Percentiles rank a stretch among this genome's conserved stretches.
phyloP scores from a whole-genome alignment of 1,140 invertebrate species.

The Parapsyche elsis region DNA sequence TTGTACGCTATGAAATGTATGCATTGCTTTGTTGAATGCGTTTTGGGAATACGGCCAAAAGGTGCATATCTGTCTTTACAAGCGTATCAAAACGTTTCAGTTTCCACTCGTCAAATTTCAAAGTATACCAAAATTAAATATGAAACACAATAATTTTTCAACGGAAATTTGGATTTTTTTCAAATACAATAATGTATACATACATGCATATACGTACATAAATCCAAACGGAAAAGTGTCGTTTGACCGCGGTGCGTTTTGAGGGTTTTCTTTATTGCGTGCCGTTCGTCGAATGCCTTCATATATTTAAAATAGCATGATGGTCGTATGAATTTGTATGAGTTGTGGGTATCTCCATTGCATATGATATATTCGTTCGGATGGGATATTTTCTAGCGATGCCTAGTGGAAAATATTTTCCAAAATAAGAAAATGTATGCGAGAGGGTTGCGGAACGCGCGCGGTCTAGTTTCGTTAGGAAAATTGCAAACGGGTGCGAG shows the following conservation, averaged over 20 bases:
- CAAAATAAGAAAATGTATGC: constrained; percentile 42
- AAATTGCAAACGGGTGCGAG: constrained; percentile 14
- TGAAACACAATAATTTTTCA: background rate
- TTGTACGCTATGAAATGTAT: too few relatives aligned
- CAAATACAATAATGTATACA: background rate
- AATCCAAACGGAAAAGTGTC: background rate
- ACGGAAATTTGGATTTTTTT: too few relatives aligned
- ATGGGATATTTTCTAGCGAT: constrained; percentile 29
- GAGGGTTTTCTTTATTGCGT: background rate
- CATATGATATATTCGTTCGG: constrained; percentile 43
- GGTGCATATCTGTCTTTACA: background rate
- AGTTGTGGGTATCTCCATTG: constrained; percentile 37
- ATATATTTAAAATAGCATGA: constrained; percentile 5
- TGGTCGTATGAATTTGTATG: constrained; percentile 33
- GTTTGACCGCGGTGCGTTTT: background rate
- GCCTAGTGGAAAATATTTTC: constrained; percentile 31
- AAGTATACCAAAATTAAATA: background rate
- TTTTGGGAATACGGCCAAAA: background rate
- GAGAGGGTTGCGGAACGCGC: background rate
- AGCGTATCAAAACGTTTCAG: background rate
- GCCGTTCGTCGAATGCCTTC: background rate
- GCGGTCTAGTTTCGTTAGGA: constrained; percentile 6
- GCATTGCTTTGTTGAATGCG: background rate
- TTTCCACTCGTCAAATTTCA: constrained; percentile 3
- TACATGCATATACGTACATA: background rate